Evolutionary conservation across 1,140 invertebrate genomes (phyloP).

Genomic region (Argopecten irradians): DNA sequence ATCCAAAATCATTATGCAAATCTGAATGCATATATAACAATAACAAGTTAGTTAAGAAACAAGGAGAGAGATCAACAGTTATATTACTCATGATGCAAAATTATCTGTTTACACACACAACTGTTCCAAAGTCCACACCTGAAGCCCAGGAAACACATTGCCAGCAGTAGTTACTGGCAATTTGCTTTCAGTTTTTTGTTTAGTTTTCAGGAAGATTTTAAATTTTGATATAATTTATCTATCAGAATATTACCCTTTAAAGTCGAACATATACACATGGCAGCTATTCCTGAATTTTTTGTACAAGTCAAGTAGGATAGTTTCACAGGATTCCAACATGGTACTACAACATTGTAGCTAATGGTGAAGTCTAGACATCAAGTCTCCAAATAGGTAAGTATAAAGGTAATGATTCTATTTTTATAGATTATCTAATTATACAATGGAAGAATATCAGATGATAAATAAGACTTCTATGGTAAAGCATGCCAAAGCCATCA

Average conservation of each 20-base stretch:
- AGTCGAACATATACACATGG: too few species aligned
- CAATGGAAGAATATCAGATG: not conserved
- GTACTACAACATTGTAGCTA: not conserved
- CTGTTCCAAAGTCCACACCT: not conserved
- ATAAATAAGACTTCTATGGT: too few species aligned
- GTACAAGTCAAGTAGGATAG: too few species aligned
- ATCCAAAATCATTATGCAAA: conserved; percentile 1
- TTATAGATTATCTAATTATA: not conserved
- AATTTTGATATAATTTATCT: too few species aligned
- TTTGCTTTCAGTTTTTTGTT: too few species aligned
- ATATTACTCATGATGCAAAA: not conserved
- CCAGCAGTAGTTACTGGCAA: not conserved
- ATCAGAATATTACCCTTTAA: too few species aligned
- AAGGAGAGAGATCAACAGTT: not conserved
- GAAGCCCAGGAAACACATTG: not conserved
- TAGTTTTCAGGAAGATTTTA: too few species aligned
- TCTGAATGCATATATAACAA: conserved; percentile 18
- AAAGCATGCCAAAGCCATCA: too few species aligned
- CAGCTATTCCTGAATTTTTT: too few species aligned
- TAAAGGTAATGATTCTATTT: not conserved
- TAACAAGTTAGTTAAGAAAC: not conserved
- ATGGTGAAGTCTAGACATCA: not conserved
- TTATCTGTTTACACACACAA: not conserved
- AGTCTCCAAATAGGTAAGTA: not conserved
- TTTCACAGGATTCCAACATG: too few species aligned